Evolutionary conservation across 2,888 invertebrate species (phyloP), one percentile per base, ranked within the genome.

Genomic region (Ichneumoninae sp.): DNA sequence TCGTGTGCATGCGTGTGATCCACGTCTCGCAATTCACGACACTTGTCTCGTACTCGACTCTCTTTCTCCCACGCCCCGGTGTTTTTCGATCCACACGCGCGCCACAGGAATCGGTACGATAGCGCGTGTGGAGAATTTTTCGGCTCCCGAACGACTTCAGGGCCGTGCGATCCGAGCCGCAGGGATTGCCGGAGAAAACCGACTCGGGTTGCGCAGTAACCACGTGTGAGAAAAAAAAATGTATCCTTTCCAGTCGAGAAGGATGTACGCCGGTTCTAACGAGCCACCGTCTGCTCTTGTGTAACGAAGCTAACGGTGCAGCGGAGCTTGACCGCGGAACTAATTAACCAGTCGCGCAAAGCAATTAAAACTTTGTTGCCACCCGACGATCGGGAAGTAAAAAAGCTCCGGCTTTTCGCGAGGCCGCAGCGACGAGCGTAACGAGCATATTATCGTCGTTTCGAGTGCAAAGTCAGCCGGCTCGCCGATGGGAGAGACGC

Each of bases 41-140:
- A 70, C 60, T 78, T 36, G 68, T 72, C 52, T 3, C 33, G 26
- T 22, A 68, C 36, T 44, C 40, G 16, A 36, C 3, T 66, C 22
- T 13, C 8, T 33, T 52, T 50, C 19, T 44, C 36, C 22, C 36
- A 52, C 33, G 36, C 47, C 62, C 22, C 22, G 50, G 22, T 71
- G 26, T 33, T 13, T 26, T 22, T 40, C 52, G 30, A 44, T 65
- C 33, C 68, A 50, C 50, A n/a, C 19, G n/a, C 13, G 10, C n/a
- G 70, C n/a, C 30, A 22, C 10, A 19, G 33, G n/a, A 83, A 50
- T 60, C 44, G 81, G 76, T 16, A 70, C 50, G 81, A 84, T 84
- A 81, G 77, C 76, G 79, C 40, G 78, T 65, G 74, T 22, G 69
- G 65, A 44, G 50, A 76, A 78, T 47, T 83, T 83, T 80, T 83